Evolutionary conservation across 2,888 invertebrate genomes (phyloP), one percentile per base, ranked within the genome.

Genomic region (Alentia gelatinosa): DNA sequence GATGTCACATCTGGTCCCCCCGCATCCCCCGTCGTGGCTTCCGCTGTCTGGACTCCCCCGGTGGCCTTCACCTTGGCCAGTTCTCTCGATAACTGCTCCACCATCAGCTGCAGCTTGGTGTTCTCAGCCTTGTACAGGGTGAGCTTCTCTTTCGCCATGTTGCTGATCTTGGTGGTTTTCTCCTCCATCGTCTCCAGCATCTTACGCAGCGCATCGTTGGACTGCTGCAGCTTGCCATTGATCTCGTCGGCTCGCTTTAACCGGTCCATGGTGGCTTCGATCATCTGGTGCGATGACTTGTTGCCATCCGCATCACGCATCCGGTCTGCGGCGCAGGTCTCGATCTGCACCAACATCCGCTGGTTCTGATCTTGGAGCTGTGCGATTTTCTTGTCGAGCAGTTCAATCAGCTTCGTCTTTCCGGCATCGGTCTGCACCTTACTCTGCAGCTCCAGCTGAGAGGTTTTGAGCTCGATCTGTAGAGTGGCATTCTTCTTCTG

Each of bases 111-210:
- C 26, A 92, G 89, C 35, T 75, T 47, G 15, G 63, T 63, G 56
- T 91, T 91, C 75, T 91, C 91, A 12, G 89, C 92, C 42, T 68
- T 92, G 89, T 92, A 93, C 86, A 91, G 89, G 12, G 84, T 33
- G 42, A 93, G 75, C 92, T 93, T 93, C 56, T 93, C 92, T 90
- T 91, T 91, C 19, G 93, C 93, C 84, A 93, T 19, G 19, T 83
- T 90, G n/a, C 90, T 91, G n/a, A 93, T 91, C 86, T 92, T 79
- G 19, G 68, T 74, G 3, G 92, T 91, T 74, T 92, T 92, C 42
- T 50, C 89, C 63, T 92, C 91, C 33, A 93, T 47, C 68, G 63
- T 83, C n/a, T 91, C 84, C 40, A 93, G 79, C 93, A 93, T 93
- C 19, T 23, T 79, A 63, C 90, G 91, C 79, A 93, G 75, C 33